Conservation (phyloP, 2,797 vertebrate genomes). For the Gymnoscopelus microlampas region DNA sequence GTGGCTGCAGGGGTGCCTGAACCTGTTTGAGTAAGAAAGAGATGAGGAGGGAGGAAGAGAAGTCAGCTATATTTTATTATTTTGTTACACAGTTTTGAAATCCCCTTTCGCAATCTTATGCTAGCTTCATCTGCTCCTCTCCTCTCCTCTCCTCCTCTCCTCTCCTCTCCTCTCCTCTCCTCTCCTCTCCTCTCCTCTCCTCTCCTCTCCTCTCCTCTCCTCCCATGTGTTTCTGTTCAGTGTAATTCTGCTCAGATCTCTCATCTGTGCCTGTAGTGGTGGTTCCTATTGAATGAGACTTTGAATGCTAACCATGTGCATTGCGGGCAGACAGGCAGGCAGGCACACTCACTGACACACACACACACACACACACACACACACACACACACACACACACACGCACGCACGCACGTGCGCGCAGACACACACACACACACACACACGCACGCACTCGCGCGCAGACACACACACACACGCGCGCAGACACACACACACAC, state of each 20-base stretch:
- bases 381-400: constrained; percentile 14
- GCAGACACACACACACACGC: constrained; percentile 3
- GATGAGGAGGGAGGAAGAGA: not conserved
- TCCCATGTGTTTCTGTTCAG: constrained; percentile 62
- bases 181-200: constrained; percentile 4
- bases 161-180: not conserved
- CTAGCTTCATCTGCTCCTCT: not conserved
- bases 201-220: constrained; percentile 1
- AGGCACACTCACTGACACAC: constrained; percentile 45
- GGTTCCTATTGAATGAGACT: constrained; percentile 70
- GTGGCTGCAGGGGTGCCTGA: too few species aligned
- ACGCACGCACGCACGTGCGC: constrained; percentile 14
- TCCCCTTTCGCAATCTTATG: not conserved
- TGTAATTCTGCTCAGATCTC: constrained; percentile 62
- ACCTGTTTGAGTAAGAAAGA: not conserved
- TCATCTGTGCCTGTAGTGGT: constrained; percentile 60
- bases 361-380: constrained; percentile 11
- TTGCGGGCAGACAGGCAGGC: constrained; percentile 59
- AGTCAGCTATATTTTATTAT: not conserved
- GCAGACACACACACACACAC: constrained; percentile 18
- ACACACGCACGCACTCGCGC: constrained; percentile 6
- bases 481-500: constrained; percentile 26
- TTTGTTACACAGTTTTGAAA: too few species aligned
- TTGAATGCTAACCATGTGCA: constrained; percentile 77
- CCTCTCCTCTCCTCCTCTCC: not conserved